Evolutionary conservation across 2,113 vertebrate genomes (phyloP).

Genomic region (Heliornis fulica): DNA sequence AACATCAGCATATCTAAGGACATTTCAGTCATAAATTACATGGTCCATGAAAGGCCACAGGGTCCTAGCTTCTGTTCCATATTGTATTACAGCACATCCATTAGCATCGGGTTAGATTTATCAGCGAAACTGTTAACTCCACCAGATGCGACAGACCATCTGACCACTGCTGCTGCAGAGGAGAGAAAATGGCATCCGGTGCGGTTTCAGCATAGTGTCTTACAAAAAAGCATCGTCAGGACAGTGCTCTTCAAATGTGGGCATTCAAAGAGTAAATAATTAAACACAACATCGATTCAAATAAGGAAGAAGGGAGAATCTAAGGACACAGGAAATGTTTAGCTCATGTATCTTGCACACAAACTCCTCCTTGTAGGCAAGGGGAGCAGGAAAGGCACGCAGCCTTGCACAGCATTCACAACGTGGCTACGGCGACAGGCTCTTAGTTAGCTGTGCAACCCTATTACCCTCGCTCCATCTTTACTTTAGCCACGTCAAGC

Average conservation of each 20-base stretch:
- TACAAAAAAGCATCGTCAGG: not conserved
- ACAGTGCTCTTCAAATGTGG: not conserved
- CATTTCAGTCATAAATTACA: slow-evolving; percentile 9
- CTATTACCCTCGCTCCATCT: not conserved
- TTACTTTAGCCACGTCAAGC: not conserved
- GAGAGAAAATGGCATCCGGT: not conserved
- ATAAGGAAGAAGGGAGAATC: not conserved
- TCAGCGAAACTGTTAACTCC: not conserved
- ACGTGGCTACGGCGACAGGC: not conserved
- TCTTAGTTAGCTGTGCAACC: not conserved
- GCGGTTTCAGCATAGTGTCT: accelerated
- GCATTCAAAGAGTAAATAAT: slow-evolving; percentile 48
- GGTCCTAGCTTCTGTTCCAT: not conserved
- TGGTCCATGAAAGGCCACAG: not conserved
- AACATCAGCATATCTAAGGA: not conserved
- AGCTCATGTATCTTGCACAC: not conserved
- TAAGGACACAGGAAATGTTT: not conserved
- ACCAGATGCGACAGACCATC: not conserved
- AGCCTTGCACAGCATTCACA: not conserved
- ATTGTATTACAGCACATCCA: not conserved
- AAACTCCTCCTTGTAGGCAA: not conserved
- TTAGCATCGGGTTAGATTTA: not conserved
- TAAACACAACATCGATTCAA: not conserved
- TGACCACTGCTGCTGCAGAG: not conserved
- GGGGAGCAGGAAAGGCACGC: not conserved